Evolutionary conservation across 2,113 vertebrate genomes (phyloP), one percentile per base, ranked within the genome.

Genomic region (Takifugu flavidus): DNA sequence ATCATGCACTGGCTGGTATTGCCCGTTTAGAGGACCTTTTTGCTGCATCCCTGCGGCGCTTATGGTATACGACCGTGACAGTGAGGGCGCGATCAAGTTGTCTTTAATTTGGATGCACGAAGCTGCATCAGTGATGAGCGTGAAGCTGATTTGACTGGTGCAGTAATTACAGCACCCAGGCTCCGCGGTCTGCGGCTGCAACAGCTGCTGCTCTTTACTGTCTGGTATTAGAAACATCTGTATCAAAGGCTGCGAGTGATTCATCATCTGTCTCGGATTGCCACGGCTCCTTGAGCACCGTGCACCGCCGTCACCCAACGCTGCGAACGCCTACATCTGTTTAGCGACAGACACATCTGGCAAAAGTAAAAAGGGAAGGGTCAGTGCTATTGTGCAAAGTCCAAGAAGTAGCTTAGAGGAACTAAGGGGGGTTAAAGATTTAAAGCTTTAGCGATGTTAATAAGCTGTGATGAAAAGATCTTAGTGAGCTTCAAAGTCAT

Each of bases 141-240:
- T 20, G 43, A 68, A 67, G 58, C 56, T 68, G 45, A 27, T 28
- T 59, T 39, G 39, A 57, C 51, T 65, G 39, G 58, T 29, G 62
- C 51, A 51, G 56, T 54, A 54, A 57, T 31, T 25, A 57, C 8
- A 25, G 27, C 62, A 57, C 45, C 1, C 0, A 39, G 34, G 47
- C 55, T 62, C 59, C 29, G 43, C 49, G 66, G 25, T 29, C 59
- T 61, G 49, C 46, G 56, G 60, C 75, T 28, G 25, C 55, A 69
- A 44, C 76, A 82, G 81, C 62, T 82, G 78, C 55, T 61, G 62
- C 31, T 31, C 58, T 58, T 61, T 13, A 20, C 14, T 5, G 44
- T 15, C 20, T 20, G 20, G 20, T 20, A 20, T 20, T 20, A 54
- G 15, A 65, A 70, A 72, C 83, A 79, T 77, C 76, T 79, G 71